Base-by-base conservation (phyloP, 2,113 vertebrate species). In the Todiramphus saurophagus region DNA sequence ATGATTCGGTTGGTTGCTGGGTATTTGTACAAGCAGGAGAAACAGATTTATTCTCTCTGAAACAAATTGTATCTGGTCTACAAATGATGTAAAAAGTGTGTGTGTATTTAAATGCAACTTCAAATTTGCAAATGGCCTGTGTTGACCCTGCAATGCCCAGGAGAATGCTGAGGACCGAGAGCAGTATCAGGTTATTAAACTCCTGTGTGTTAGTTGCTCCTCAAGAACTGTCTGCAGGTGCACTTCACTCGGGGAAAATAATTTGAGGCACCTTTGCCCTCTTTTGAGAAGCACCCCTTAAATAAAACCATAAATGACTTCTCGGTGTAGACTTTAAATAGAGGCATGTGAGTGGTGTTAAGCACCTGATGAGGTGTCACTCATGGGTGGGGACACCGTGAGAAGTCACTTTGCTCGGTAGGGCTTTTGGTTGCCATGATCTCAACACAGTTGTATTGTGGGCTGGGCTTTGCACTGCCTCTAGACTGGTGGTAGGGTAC, bases 291-390 rank as follows among this genome's bases (percentile, higher is more conserved):
- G 63, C 18, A 83, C 27, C 50, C 33, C 27, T 66, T 85, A 73
- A 84, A 76, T 62, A 78, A 86, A 94, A 72, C 19, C 18, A 17
- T 95, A 30, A 90, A 69, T 87, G 75, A 74, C 46, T 81, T 83
- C 35, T 83, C 53, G 53, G 4, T 79, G 87, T 30, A 73, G 43
- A 43, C 5, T 3, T 73, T 51, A 79, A 64, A 30, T 76, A 35
- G 3, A 60, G 41, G 19, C 58, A 51, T 4, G 4, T 0, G 5
- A 67, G 39, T n/a, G 25, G 4, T 76, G 63, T 41, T 87, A 66
- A 81, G 50, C 51, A 59, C 62, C 43, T 82, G 11, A 7, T 0
- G 0, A 46, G 43, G 64, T 19, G 15, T 81, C 4, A 3, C 37
- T 64, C 2, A 0, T 56, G 56, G 43, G 8, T 19, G 31, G 25